Conservation (phyloP, 1,140 invertebrate species). For the Diplogasteroides magnus region DNA sequence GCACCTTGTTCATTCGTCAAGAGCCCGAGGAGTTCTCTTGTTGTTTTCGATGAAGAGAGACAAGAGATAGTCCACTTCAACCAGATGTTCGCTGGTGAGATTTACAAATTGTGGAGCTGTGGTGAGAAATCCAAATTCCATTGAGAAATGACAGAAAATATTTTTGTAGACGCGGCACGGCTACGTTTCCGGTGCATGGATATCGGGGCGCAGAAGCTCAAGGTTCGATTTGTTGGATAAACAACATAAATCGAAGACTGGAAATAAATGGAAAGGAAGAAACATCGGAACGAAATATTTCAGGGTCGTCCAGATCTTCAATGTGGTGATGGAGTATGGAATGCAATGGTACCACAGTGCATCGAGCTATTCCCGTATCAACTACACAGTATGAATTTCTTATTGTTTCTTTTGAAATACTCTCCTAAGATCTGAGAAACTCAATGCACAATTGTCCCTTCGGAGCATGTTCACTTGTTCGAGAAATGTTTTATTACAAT, state of each 20-base stretch:
- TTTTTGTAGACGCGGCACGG: neutral
- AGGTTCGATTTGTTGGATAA: no score
- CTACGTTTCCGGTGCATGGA: neutral
- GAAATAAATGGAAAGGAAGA: no score
- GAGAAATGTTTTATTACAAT: no score
- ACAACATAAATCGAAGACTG: no score
- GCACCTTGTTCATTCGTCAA: neutral
- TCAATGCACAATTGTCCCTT: no score
- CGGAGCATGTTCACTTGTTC: no score
- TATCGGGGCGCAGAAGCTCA: neutral
- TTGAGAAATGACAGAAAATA: neutral
- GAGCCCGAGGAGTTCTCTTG: neutral
- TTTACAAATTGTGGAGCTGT: neutral
- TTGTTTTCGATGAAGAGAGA: neutral
- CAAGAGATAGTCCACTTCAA: neutral
- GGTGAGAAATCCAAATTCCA: neutral
- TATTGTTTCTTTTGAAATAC: no score
- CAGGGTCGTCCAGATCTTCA: neutral
- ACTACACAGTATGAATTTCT: no score
- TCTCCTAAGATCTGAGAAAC: no score
- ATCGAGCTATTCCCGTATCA: no score
- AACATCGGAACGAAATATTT: neutral
- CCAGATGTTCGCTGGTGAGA: neutral
- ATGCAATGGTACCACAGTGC: neutral
- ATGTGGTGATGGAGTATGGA: neutral